A percentile compares a stretch with the other conserved stretches of the same genome.
Evolutionary conservation across 2,797 vertebrate genomes (phyloP).

Genomic region (Hyperoplus lanceolatus): DNA sequence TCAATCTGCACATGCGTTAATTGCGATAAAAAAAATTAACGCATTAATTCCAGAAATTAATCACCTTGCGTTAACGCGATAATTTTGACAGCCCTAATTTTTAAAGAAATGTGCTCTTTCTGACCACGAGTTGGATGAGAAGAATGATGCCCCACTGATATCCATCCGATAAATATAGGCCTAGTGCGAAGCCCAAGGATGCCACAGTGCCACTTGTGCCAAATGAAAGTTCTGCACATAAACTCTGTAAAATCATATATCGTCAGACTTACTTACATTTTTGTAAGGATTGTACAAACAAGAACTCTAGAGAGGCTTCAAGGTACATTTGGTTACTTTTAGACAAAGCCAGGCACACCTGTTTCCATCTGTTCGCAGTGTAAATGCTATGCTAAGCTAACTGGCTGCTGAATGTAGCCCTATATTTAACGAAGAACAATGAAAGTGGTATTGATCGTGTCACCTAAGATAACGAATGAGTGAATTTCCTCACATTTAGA

Average conservation of each 20-base stretch:
- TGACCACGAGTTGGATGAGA: not conserved
- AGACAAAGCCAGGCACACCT: not conserved
- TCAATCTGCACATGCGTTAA: too few species aligned
- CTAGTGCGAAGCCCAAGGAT: too few species aligned
- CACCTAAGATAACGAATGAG: not conserved
- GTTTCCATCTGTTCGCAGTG: not conserved
- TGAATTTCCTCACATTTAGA: not conserved
- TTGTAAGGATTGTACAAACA: not conserved
- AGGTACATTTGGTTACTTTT: not conserved
- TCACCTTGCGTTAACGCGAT: too few species aligned
- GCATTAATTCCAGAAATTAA: too few species aligned
- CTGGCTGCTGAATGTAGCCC: not conserved
- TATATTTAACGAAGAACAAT: not conserved
- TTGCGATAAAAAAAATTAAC: too few species aligned
- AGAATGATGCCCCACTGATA: not conserved
- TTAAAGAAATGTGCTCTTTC: not conserved
- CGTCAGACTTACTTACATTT: not conserved
- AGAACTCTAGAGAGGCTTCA: not conserved
- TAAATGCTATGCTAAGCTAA: not conserved
- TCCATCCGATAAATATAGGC: not conserved
- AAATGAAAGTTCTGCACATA: not conserved
- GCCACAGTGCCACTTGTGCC: not conserved
- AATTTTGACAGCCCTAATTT: not conserved
- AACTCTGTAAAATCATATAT: not conserved
- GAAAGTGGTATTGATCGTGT: not conserved